Percentiles rank a stretch among this genome's conserved stretches.
Conservation (phyloP, 2,888 invertebrate genomes). For the Lasiommata megera region DNA sequence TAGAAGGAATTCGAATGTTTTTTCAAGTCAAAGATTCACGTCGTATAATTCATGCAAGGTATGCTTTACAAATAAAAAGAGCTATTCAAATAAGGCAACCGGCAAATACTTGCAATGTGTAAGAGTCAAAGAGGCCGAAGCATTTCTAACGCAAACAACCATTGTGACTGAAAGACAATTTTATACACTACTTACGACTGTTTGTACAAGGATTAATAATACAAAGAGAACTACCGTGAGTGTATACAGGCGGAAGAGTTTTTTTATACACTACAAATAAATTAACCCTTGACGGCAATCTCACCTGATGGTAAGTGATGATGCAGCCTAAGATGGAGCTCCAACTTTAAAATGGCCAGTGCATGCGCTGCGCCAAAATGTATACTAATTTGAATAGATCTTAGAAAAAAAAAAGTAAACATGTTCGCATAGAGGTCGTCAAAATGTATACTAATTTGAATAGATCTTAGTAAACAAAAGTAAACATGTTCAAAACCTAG, state of each 20-base stretch:
- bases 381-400: too few species aligned
- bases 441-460: too few species aligned
- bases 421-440: too few species aligned
- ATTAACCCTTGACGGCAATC: too few species aligned
- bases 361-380: too few species aligned
- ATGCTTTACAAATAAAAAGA: slow-evolving; percentile 9
- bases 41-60: slow-evolving; percentile 6
- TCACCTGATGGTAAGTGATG: too few species aligned
- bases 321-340: too few species aligned
- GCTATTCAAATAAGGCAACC: slow-evolving; percentile 47
- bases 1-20: neutral
- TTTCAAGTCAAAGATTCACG: neutral
- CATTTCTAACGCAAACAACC: slow-evolving; percentile 56
- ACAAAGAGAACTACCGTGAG: slow-evolving; percentile 51
- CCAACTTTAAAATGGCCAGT: too few species aligned
- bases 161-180: slow-evolving; percentile 45
- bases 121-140: slow-evolving; percentile 59
- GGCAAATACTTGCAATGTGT: slow-evolving; percentile 44
- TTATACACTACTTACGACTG: slow-evolving; percentile 40
- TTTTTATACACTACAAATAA: too few species aligned
- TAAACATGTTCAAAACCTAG: too few species aligned
- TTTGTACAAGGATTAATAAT: slow-evolving; percentile 61
- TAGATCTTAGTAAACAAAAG: too few species aligned
- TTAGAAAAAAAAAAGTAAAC: too few species aligned
- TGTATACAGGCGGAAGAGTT: slow-evolving; percentile 38